phyloP scores from a whole-genome alignment of 2,113 vertebrate genomes.

The Caretta caretta region DNA sequence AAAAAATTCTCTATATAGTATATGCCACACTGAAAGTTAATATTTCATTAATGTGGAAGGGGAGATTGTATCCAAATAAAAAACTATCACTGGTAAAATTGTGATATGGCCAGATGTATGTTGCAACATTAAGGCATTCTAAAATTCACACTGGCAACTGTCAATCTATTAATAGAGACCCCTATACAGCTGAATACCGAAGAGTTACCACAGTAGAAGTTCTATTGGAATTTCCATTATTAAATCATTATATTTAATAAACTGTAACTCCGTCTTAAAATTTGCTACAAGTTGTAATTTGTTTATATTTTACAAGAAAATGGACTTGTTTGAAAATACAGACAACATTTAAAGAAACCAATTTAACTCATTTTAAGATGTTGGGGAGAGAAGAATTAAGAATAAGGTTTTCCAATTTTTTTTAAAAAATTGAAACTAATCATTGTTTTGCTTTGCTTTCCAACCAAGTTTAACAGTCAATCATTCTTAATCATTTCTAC shows the following conservation, averaged over 20 bases:
- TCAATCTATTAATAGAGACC: background rate
- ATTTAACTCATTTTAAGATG: conserved; percentile 1
- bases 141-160: background rate
- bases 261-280: conserved; percentile 30
- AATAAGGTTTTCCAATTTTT: background rate
- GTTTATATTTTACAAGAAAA: conserved; percentile 29
- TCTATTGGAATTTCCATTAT: conserved; percentile 72
- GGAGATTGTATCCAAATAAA: conserved; percentile 63
- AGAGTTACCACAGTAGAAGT: conserved; percentile 57
- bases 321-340: conserved; percentile 16
- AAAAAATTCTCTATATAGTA: no score
- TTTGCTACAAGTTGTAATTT: conserved; percentile 29
- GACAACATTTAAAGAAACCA: background rate
- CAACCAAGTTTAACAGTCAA: background rate
- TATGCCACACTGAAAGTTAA: no score
- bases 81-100: conserved; percentile 56
- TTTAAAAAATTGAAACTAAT: background rate
- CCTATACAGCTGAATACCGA: conserved; percentile 31
- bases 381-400: background rate
- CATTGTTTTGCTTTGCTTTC: background rate
- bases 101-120: conserved; percentile 56
- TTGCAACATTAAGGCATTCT: conserved; percentile 37
- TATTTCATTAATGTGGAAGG: background rate
- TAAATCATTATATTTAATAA: conserved; percentile 65
- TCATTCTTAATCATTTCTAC: background rate